phyloP scores from a whole-genome alignment of 2,797 vertebrate species.

The Galagoides demidoff region DNA sequence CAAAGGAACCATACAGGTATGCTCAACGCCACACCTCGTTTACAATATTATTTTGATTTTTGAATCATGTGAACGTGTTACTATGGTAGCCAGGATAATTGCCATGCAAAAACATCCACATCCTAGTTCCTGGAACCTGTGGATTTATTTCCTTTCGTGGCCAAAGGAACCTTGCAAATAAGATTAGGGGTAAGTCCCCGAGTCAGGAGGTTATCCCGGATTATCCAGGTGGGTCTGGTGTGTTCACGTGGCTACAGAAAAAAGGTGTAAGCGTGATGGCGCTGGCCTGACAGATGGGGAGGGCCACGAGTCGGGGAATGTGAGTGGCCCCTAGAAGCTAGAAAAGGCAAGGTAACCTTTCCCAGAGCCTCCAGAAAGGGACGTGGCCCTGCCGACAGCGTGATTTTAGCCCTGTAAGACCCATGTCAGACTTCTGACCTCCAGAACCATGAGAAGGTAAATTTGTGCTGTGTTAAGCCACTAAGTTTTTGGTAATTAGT shows the following conservation, averaged over 20 bases:
- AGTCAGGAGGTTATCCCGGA: too few species aligned
- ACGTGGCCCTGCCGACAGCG: accelerated
- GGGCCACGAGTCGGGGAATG: background rate
- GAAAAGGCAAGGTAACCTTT: background rate
- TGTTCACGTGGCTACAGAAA: accelerated
- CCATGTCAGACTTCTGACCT: background rate
- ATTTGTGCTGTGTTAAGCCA: too few species aligned
- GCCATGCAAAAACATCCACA: accelerated
- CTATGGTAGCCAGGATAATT: background rate
- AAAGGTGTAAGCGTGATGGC: accelerated
- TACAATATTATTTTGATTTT: background rate
- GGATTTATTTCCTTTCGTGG: accelerated
- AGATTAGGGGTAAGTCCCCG: background rate
- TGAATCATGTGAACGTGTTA: background rate
- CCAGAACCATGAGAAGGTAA: background rate
- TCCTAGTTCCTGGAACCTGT: background rate
- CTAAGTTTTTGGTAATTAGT: background rate
- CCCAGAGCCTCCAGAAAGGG: background rate
- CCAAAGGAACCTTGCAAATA: background rate
- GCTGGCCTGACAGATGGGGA: background rate
- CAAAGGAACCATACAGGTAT: background rate
- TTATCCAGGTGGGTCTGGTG: accelerated
- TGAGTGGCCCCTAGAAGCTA: background rate
- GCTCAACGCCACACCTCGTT: background rate
- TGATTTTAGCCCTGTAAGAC: too few species aligned